Evolutionary conservation across 1,140 invertebrate genomes (phyloP), one percentile per base, ranked within the genome.

Genomic region (Heliconius nattereri): DNA sequence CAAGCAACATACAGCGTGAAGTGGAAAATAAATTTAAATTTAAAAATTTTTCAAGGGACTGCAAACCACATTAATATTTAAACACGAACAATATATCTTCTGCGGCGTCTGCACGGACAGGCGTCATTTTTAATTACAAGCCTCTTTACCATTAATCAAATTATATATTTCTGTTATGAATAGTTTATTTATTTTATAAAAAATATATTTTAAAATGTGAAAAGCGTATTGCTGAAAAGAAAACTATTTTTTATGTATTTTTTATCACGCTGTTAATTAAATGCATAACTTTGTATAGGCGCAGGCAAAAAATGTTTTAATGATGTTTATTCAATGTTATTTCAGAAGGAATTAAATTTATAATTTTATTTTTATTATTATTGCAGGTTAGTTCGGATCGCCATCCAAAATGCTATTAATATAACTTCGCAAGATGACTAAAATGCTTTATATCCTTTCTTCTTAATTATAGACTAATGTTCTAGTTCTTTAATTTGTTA

Each of bases 101-200:
- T 40, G 79, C 37, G 75, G 79, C 40, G 32, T 29, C 73, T 54
- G 71, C 76, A 77, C 71, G 75, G 79, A 80, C 75, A 80, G 75
- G 3, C 75, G 79, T 76, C 79, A 73, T 73, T 76, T 80, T 76
- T 76, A 80, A 80, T 80, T 80, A 76, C 40, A 29, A 35, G 37
- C 26, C 73, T 71, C 72, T 71, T 72, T 72, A 26, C 26, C 70
- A 80, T 76, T 80, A 76, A 80, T 76, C 75, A 76, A 72, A 73
- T 77, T 66, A 29, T 66, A 26, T 66, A 66, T 66, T 66, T 29
- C 60, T 16, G 60, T 66, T 26, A 29, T 29, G 23, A 66, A 66
- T 66, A 66, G 60, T 66, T 66, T 66, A 26, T 66, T 66, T 11
- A 23, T 66, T 13, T 66, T 29, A 29, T 66, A 26, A 29, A 66